Evolutionary conservation across 2,797 vertebrate species (phyloP).

Genomic region (Cetoscarus ocellatus): DNA sequence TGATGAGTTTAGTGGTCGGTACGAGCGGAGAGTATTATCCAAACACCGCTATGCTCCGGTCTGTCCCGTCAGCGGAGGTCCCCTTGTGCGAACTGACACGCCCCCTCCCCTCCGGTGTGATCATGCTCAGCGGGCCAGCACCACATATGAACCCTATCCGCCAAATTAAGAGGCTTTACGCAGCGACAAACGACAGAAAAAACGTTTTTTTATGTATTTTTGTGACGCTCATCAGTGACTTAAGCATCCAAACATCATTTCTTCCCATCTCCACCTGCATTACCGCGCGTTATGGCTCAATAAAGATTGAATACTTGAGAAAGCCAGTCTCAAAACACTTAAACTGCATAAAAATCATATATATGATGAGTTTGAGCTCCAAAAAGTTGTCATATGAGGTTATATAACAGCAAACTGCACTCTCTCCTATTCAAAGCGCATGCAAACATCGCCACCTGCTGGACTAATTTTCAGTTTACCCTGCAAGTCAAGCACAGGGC

Average conservation of each 20-base stretch:
- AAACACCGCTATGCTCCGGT: background rate
- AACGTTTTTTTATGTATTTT: background rate
- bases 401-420: conserved; percentile 30
- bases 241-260: background rate
- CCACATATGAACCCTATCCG: background rate
- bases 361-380: background rate
- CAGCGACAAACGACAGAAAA: background rate
- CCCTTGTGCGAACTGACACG: conserved; percentile 47
- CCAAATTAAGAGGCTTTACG: background rate
- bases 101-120: conserved; percentile 33
- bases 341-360: background rate
- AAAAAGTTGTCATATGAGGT: conserved; percentile 11
- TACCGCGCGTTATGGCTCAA: background rate
- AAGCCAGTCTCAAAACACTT: background rate
- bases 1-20: background rate
- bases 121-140: background rate
- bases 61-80: conserved; percentile 52
- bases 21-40: conserved; percentile 19
- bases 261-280: too few species aligned
- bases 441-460: conserved; percentile 55
- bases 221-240: background rate
- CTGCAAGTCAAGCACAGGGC: background rate
- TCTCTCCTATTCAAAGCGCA: too few species aligned
- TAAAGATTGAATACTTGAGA: rapidly evolving
- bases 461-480: conserved; percentile 23